Conservation (phyloP, 2,797 vertebrate species). For the Falco concolor region DNA sequence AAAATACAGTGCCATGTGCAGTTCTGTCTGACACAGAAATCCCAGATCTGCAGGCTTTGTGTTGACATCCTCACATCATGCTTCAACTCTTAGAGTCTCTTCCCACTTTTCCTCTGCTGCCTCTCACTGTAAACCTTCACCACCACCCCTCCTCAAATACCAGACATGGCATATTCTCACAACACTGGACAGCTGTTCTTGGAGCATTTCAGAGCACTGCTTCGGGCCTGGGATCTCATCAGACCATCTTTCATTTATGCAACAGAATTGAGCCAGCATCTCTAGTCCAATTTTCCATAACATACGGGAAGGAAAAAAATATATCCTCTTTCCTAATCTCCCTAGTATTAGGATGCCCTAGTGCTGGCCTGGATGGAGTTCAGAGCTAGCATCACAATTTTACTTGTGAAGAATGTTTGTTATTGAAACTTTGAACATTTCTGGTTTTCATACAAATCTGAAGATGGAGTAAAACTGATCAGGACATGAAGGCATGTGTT, state of each 20-base stretch:
- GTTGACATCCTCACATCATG: neutral
- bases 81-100: neutral
- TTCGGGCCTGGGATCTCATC: neutral
- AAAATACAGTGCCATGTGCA: neutral
- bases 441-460: neutral
- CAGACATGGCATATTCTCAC: neutral
- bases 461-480: neutral
- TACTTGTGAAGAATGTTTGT: neutral
- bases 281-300: neutral
- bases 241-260: neutral
- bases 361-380: neutral
- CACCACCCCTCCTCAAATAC: neutral
- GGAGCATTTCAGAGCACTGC: neutral
- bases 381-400: neutral
- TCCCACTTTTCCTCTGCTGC: neutral
- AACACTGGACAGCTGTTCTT: neutral
- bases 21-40: neutral
- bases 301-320: fast-evolving
- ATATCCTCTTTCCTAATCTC: neutral
- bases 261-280: neutral
- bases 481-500: neutral
- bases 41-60: neutral
- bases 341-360: neutral
- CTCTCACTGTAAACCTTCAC: neutral
- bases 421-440: neutral